Evolutionary conservation across 2,797 vertebrate species (phyloP), one percentile per base, ranked within the genome.

Genomic region (Novumbra hubbsi): DNA sequence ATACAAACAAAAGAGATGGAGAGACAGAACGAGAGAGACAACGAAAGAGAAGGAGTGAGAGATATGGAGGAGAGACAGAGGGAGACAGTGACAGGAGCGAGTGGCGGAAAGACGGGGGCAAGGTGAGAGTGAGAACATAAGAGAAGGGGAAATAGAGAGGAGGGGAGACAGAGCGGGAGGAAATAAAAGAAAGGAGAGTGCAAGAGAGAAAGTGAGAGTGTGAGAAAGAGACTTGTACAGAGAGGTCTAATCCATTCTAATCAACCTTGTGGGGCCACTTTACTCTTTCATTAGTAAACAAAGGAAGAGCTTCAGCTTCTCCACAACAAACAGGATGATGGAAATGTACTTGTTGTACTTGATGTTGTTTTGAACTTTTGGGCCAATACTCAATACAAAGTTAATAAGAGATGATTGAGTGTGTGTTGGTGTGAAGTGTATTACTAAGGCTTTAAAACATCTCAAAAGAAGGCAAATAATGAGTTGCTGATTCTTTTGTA

Each of bases 221-320:
- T 5, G 4, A 19, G 16, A 19, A 6, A 50, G 49, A 19, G 49
- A 8, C 5, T 5, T 1, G 7, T 1, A 52, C 16, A 19, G 17
- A 52, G 50, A n/a, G 17, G 17, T 19, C 17, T 52, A 52, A 52
- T 52, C 49, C 49, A 16, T 52, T 14, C 49, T n/a, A 52, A 52
- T 52, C 49, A 52, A 52, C 49, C 49, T 52, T 38, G 34, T 38
- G 49, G 50, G n/a, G 19, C 50, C 50, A 52, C 50, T 52, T 52
- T 52, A 9, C 50, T n/a, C 50, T 19, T 52, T 52, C 50, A 52
- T n/a, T 52, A 52, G 1, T n/a, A n/a, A 52, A 52, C 50, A 52
- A 52, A n/a, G 50, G n/a, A 52, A 57, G 32, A 48, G 50, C 88
- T 86, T 87, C 89, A 90, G 90, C 87, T 88, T 76, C 74, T 32